These are phyloP conservation scores for Timema podura DNA, from an alignment of 2,888 invertebrate genomes.

Conservation along the genomic window DNA sequence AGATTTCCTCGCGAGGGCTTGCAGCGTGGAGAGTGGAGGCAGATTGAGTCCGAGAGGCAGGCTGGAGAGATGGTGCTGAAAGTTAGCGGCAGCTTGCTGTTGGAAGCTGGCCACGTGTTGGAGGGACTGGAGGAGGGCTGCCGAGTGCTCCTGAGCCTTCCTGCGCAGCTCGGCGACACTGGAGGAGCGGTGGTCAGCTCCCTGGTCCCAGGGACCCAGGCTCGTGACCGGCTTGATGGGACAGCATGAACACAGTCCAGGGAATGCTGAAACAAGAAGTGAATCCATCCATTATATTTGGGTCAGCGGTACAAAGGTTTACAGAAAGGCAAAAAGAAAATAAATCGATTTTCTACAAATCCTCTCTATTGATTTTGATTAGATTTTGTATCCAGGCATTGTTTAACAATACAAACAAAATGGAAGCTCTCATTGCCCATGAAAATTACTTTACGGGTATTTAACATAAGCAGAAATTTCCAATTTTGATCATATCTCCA, in stretches of 20 bases:
- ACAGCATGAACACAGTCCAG: conserved; percentile 75
- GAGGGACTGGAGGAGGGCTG: conserved; percentile 73
- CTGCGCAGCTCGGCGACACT: conserved; percentile 89
- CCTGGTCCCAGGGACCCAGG: conserved; percentile 32
- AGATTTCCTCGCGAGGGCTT: conserved; percentile 41
- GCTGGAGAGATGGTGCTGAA: conserved; percentile 37
- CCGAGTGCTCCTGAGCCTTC: conserved; percentile 93
- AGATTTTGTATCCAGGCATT: no score
- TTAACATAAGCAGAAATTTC: no score
- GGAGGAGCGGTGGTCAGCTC: conserved; percentile 68
- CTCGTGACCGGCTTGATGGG: conserved; percentile 59
- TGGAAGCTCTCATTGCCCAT: no score
- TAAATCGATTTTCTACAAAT: no score
- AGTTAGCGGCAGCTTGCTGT: conserved; percentile 49
- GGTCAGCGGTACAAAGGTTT: no score
- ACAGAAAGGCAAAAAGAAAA: no score
- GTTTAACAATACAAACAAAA: no score
- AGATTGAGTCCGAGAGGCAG: conserved; percentile 36
- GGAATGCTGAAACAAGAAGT: conserved; percentile 57
- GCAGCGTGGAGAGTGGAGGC: conserved; percentile 40
- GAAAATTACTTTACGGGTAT: no score
- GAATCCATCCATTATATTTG: no score
- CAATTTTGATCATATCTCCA: no score
- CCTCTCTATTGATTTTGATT: no score
- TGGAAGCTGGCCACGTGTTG: conserved; percentile 61